Conservation (phyloP, 1,140 invertebrate genomes). For the Anoplolepis gracilipes region DNA sequence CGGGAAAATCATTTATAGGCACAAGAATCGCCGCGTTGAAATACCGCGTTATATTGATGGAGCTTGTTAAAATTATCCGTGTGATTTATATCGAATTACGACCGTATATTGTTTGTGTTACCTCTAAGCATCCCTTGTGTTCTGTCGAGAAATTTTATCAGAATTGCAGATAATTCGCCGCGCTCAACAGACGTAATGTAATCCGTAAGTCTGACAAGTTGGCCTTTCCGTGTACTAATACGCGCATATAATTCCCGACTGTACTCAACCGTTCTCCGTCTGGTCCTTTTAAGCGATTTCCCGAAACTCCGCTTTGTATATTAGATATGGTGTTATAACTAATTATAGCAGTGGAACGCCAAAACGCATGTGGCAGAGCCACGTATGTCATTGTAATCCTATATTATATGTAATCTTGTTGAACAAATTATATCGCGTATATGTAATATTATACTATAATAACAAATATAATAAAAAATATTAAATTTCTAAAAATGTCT, state of each 20-base stretch:
- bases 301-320: slow-evolving; percentile 5
- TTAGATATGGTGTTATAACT: slow-evolving; percentile 23
- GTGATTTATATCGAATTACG: slow-evolving; percentile 36
- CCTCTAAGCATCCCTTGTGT: background rate
- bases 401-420: background rate
- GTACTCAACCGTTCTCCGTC: slow-evolving; percentile 2
- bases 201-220: slow-evolving; percentile 29
- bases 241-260: slow-evolving; percentile 30
- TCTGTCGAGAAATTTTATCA: slow-evolving; percentile 25
- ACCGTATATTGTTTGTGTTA: slow-evolving; percentile 3
- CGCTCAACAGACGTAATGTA: slow-evolving; percentile 7
- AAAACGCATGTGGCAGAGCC: background rate
- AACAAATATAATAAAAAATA: background rate
- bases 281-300: background rate
- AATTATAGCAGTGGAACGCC: slow-evolving; percentile 8
- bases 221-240: slow-evolving; percentile 32
- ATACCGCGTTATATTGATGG: slow-evolving; percentile 51
- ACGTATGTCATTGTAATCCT: slow-evolving; percentile 21
- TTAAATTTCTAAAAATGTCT: background rate
- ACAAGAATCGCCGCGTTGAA: background rate
- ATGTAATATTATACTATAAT: too few relatives aligned
- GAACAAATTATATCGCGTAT: background rate
- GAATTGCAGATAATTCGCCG: slow-evolving; percentile 36
- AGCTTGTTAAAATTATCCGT: slow-evolving; percentile 54
- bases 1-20: background rate